phyloP scores from a whole-genome alignment of 2,113 vertebrate species.

The Poecile atricapillus region DNA sequence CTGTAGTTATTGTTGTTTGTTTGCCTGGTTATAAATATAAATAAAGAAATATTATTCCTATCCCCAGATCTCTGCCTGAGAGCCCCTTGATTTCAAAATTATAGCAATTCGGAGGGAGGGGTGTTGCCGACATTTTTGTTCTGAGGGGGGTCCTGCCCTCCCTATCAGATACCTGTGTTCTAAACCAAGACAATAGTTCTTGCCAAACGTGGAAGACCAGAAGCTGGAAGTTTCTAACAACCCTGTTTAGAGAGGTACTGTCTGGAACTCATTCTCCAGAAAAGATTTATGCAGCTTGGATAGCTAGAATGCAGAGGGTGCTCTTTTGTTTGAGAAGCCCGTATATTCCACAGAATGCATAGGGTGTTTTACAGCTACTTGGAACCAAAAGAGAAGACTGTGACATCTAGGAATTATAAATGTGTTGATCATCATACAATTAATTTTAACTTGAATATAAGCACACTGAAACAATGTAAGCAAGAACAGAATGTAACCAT shows the following conservation, averaged over 20 bases:
- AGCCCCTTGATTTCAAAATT: no score
- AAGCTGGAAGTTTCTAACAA: not conserved
- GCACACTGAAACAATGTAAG: not conserved
- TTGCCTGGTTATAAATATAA: no score
- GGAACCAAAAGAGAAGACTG: not conserved
- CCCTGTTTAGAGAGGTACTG: not conserved
- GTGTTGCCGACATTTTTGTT: no score
- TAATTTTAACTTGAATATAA: not conserved
- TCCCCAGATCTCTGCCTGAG: no score
- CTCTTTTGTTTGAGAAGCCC: not conserved
- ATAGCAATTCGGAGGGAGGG: no score
- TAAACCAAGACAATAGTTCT: not conserved
- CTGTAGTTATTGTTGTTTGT: no score
- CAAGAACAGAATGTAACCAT: not conserved
- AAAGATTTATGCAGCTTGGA: not conserved
- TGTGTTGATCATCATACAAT: not conserved
- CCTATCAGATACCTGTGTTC: no score
- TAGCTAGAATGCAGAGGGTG: not conserved
- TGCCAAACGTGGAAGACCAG: not conserved
- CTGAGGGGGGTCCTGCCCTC: no score
- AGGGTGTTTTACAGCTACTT: not conserved
- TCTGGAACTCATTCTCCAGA: not conserved
- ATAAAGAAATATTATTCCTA: no score
- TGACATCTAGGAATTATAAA: not conserved
- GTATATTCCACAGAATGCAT: not conserved